Evolutionary conservation across 2,888 invertebrate genomes (phyloP).

Genomic region (Apotomis capreana): DNA sequence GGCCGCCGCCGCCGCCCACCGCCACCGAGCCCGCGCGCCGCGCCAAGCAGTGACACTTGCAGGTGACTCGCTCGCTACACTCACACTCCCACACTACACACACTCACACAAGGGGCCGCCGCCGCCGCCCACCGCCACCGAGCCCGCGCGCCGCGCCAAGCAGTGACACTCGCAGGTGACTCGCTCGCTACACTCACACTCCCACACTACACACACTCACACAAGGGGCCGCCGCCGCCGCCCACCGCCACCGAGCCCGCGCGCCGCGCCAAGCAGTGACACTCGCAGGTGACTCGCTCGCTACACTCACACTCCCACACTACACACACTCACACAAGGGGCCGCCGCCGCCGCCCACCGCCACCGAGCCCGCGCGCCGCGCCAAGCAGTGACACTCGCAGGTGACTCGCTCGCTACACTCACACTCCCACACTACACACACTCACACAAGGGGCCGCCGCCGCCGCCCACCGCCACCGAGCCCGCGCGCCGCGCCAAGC

Average conservation of each 20-base stretch:
- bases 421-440: too few species aligned
- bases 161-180: slow-evolving; percentile 56
- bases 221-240: slow-evolving; percentile 86
- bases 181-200: too few species aligned
- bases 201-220: slow-evolving; percentile 64
- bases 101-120: slow-evolving; percentile 89
- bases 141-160: slow-evolving; percentile 89
- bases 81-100: too few species aligned
- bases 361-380: slow-evolving; percentile 94
- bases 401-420: slow-evolving; percentile 13
- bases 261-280: slow-evolving; percentile 84
- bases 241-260: slow-evolving; percentile 94
- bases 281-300: slow-evolving; percentile 23
- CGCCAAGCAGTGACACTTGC: slow-evolving; percentile 70
- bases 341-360: slow-evolving; percentile 80
- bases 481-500: slow-evolving; percentile 88
- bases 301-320: too few species aligned
- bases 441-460: slow-evolving; percentile 89
- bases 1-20: slow-evolving; percentile 80
- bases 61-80: slow-evolving; percentile 23
- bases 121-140: slow-evolving; percentile 88
- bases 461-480: slow-evolving; percentile 89
- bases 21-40: slow-evolving; percentile 96
- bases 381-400: slow-evolving; percentile 70
- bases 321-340: slow-evolving; percentile 87